phyloP scores from a whole-genome alignment of 2,797 vertebrate genomes.

The Ctenochaetus hawaiiensis region DNA sequence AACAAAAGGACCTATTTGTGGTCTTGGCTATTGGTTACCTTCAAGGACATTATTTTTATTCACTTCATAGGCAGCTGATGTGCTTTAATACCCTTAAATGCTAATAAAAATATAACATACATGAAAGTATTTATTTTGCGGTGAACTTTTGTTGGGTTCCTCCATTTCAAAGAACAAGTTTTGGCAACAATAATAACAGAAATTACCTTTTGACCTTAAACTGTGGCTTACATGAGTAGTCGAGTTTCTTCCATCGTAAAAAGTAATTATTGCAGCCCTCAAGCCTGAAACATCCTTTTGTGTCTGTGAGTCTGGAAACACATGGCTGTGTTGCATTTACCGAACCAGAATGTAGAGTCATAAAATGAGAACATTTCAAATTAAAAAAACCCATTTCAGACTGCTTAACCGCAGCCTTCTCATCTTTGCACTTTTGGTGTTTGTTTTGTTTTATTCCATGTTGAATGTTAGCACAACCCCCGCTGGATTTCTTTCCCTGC shows the following conservation, averaged over 20 bases:
- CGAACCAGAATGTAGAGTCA: not conserved
- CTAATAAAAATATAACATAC: not conserved
- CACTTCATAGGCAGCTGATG: not conserved
- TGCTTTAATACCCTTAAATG: not conserved
- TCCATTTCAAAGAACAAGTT: conserved; percentile 3
- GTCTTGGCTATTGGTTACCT: not conserved
- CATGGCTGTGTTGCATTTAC: not conserved
- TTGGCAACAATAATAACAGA: not conserved
- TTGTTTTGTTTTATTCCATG: conserved; percentile 4
- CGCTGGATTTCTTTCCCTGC: not conserved
- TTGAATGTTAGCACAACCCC: not conserved
- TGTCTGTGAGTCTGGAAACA: not conserved
- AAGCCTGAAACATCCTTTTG: conserved; percentile 13
- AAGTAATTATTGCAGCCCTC: conserved; percentile 14
- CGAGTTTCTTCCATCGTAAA: conserved; percentile 9
- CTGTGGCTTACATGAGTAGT: not conserved
- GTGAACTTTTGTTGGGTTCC: not conserved
- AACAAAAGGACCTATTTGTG: conserved; percentile 2
- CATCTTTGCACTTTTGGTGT: conserved; percentile 8
- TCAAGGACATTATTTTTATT: not conserved
- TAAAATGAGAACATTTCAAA: not conserved
- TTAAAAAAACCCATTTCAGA: not conserved
- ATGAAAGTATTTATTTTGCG: not conserved
- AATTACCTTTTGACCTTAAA: not conserved
- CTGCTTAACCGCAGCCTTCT: not conserved